These are phyloP conservation scores for Petrocephalus sullivani DNA, from an alignment of 2,797 vertebrate species.

Conservation along the genomic window DNA sequence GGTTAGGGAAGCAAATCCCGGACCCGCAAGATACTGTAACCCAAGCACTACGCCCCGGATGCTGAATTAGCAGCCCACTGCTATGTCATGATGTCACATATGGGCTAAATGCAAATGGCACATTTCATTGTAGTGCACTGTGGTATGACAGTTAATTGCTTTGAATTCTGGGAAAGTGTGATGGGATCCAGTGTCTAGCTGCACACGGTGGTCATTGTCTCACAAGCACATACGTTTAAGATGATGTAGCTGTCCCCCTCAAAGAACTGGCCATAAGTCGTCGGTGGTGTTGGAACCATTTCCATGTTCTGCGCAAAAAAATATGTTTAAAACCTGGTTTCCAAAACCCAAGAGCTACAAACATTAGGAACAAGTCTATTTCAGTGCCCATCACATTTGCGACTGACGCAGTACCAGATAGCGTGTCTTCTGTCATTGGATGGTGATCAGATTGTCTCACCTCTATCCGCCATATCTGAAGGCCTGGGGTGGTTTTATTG, in stretches of 20 bases:
- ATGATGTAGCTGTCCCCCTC: constrained; percentile 78
- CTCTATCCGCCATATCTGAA: constrained; percentile 86
- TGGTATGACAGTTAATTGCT: too few relatives aligned
- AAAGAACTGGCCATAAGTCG: constrained; percentile 67
- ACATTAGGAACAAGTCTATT: background rate
- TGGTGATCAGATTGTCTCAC: constrained; percentile 43
- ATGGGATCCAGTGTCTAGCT: background rate
- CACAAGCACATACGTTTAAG: constrained; percentile 55
- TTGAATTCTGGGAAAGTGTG: background rate
- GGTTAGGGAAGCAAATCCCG: too few relatives aligned
- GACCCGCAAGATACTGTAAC: too few relatives aligned
- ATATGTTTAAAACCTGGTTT: background rate
- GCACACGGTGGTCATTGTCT: background rate
- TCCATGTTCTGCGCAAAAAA: constrained; percentile 64
- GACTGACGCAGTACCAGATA: background rate
- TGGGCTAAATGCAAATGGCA: too few relatives aligned
- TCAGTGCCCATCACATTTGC: background rate
- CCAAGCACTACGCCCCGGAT: too few relatives aligned
- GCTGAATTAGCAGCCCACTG: too few relatives aligned
- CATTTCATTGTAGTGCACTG: too few relatives aligned
- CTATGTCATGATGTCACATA: too few relatives aligned
- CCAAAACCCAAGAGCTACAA: background rate
- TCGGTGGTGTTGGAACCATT: constrained; percentile 70
- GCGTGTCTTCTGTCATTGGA: background rate
- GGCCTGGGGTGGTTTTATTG: constrained; percentile 70